Evolutionary conservation across 2,888 invertebrate genomes (phyloP), one percentile per base, ranked within the genome.

Genomic region (Drosophila fungiperda): DNA sequence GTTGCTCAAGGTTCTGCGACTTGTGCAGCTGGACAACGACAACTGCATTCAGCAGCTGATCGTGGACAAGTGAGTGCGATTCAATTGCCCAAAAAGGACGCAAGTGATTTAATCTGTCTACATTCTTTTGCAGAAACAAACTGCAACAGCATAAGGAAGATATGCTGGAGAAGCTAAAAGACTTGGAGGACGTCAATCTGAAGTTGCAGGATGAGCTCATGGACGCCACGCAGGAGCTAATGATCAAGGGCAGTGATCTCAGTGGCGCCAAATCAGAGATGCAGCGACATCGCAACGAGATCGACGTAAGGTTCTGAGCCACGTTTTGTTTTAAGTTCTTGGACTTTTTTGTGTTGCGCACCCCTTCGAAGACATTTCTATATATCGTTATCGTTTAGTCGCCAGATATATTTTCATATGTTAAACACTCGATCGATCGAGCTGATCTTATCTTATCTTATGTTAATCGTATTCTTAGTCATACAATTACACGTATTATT

Each of bases 11-110:
- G 95, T 96, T 20, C 93, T 96, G 88, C 94, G 96, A 71, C 96
- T 96, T 82, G 95, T 97, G 86, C 95, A 96, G 90, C 93, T 95
- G 83, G 96, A 96, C 89, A 96, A 95, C 86, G 95, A 95, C 74
- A 95, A 95, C 60, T 95, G 95, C 85, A 95, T 95, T 87, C 95
- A 94, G 76, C 95, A 95, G 80, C 92, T 96, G 68, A 95, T 95
- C 91, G 94, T 95, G 66, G 95, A 96, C 90, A 95, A 95, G 94
- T 96, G 92, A 93, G 93, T 82, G 20, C 8, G 15, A 17, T 29
- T 8, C 15, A 4, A 1, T 17, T 32, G 29, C 5, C 26, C 5
- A 29, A n/a, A 12, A 23, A 0, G 20, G 0, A 20, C 6, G 4
- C 8, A 54, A 12, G n/a, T 15, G 12, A 32, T 2, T 40, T 23